Conservation (phyloP, 2,888 invertebrate genomes). For the Tupiocoris notatus region DNA sequence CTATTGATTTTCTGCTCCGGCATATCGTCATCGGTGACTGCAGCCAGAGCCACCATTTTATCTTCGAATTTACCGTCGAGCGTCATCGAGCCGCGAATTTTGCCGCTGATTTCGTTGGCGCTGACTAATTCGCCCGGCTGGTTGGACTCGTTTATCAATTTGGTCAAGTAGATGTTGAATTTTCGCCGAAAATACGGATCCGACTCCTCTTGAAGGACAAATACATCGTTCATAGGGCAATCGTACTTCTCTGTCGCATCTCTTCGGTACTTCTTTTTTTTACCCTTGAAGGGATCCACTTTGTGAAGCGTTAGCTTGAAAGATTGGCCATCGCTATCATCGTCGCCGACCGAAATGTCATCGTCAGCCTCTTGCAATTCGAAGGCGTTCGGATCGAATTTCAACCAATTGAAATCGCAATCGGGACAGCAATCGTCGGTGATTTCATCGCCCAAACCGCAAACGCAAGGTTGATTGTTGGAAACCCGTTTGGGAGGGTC, state of each 20-base stretch:
- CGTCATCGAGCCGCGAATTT: background rate
- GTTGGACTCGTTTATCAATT: conserved; percentile 25
- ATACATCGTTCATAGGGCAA: conserved; percentile 27
- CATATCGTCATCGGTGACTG: conserved; percentile 25
- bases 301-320: background rate
- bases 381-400: background rate
- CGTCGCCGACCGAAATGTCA: background rate
- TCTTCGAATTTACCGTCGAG: background rate
- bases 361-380: background rate
- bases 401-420: conserved; percentile 18
- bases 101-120: conserved; percentile 7
- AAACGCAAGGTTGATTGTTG: background rate
- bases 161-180: conserved; percentile 24
- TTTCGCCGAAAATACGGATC: conserved; percentile 5
- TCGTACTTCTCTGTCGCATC: background rate
- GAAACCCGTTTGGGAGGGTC: background rate
- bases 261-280: background rate
- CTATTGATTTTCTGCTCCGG: conserved; percentile 13
- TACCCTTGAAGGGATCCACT: background rate
- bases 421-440: background rate
- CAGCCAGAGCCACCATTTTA: background rate
- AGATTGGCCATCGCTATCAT: background rate
- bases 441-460: background rate
- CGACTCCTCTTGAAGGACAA: conserved; percentile 9
- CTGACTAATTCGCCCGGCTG: conserved; percentile 15